A percentile compares a stretch with the other conserved stretches of the same genome.
Evolutionary conservation across 2,888 invertebrate genomes (phyloP).

Genomic region (Tetragnatha montana): DNA sequence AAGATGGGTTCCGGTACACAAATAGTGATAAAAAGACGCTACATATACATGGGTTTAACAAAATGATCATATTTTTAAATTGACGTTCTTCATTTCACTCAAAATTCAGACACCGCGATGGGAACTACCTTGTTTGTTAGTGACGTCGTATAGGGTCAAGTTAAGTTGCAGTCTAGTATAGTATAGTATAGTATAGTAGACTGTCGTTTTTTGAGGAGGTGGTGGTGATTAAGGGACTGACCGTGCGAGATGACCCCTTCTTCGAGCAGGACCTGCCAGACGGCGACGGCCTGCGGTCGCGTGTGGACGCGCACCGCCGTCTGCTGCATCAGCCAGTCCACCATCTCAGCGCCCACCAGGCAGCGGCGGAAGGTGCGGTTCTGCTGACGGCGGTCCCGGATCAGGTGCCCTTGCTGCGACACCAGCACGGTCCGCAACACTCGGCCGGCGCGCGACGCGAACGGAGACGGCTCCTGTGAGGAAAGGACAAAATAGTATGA

Average conservation of each 20-base stretch:
- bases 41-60: no score
- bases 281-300: slow-evolving; percentile 84
- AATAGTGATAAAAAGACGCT: no score
- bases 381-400: slow-evolving; percentile 80
- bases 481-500: no score
- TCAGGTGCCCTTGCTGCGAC: slow-evolving; percentile 79
- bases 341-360: slow-evolving; percentile 87
- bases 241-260: slow-evolving; percentile 84
- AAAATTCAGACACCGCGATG: no score
- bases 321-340: slow-evolving; percentile 85
- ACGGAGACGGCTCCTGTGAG: slow-evolving; percentile 79
- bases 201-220: not conserved
- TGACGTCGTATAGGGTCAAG: no score
- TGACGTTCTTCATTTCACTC: no score
- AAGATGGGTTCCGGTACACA: no score
- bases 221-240: slow-evolving; percentile 76
- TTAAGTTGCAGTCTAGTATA: no score
- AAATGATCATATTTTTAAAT: no score
- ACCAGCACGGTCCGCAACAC: slow-evolving; percentile 83
- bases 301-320: slow-evolving; percentile 79
- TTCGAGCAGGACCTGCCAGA: slow-evolving; percentile 89
- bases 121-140: no score
- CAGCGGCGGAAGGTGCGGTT: slow-evolving; percentile 81
- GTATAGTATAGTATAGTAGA: no score
- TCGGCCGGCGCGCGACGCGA: slow-evolving; percentile 83